Base-by-base conservation (phyloP, 2,113 vertebrate genomes). In the Girardinichthys multiradiatus region DNA sequence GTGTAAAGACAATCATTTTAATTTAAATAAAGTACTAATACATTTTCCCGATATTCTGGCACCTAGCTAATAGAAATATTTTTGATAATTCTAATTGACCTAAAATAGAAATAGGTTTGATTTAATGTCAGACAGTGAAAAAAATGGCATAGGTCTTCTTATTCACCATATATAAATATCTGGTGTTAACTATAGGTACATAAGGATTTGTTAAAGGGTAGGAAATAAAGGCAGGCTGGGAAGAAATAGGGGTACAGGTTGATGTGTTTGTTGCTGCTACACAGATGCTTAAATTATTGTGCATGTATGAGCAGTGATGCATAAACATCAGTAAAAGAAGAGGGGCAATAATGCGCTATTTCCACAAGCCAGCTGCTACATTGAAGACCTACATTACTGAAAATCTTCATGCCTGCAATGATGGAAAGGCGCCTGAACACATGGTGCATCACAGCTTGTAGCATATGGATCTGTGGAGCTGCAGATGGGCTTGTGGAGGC, bases 401-500 rank as follows among this genome's bases (percentile, higher is more conserved):
- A 57, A 26, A 68, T 33, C 66, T 57, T 35, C 17, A 35, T 54
- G 31, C 31, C 21, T 31, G 45, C 42, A 33, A n/a, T 67, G 45
- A 33, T n/a, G 28, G 48, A 68, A 33, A 57, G 48, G 48, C 35
- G 66, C 45, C 24, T 57, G 45, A 68, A 65, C 64, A 45, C 37
- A 45, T 7, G 30, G 48, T 57, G 14, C 66, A 35, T 57, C 48
- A 26, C 66, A 68, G 66, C 66, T 68, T 37, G 48, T 14, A 35
- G 30, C 30, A 57, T 68, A 54, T 33, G 48, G 65, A 29, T 42
- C 27, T 51, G 65, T 57, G 65, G 51, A 6, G 21, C 65, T 54
- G 65, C 65, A 69, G 54, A 37, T 37, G 67, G 51, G 67, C 67
- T 69, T 57, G 31, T 69, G 31, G 67, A 69, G 57, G 67, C 51